These are phyloP conservation scores for Atta colombica DNA, from an alignment of 1,140 invertebrate genomes.

Conservation along the genomic window DNA sequence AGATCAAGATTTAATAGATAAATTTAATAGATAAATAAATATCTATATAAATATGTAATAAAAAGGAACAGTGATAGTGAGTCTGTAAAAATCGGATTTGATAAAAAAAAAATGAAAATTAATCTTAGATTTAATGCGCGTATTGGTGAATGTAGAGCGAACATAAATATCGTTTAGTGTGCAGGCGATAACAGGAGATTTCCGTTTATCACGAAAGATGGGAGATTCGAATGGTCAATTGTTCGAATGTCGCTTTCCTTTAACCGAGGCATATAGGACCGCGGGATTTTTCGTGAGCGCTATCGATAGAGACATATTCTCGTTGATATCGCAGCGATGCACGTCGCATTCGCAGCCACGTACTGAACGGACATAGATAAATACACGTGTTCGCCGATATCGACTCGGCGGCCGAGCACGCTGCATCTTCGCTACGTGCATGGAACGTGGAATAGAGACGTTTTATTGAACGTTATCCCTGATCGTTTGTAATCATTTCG, in stretches of 20 bases:
- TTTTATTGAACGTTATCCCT: constrained; percentile 78
- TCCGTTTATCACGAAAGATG: neutral
- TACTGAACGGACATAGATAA: constrained; percentile 48
- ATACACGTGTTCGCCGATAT: constrained; percentile 63
- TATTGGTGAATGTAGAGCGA: neutral
- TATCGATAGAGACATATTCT: constrained; percentile 52
- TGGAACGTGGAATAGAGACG: constrained; percentile 72
- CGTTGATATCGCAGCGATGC: constrained; percentile 53
- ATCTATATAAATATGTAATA: neutral
- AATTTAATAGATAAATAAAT: neutral
- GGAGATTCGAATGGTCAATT: constrained; percentile 23
- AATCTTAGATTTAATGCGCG: neutral
- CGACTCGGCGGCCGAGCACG: constrained; percentile 51
- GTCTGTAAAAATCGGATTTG: neutral
- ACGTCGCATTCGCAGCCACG: constrained; percentile 15
- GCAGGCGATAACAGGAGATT: constrained; percentile 3
- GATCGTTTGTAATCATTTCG: constrained; percentile 78
- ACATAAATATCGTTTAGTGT: neutral
- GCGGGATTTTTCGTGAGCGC: constrained; percentile 24
- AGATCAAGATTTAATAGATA: neutral
- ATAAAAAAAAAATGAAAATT: neutral
- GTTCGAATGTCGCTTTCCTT: constrained; percentile 46
- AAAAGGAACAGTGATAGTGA: neutral
- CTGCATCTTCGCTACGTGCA: constrained; percentile 62
- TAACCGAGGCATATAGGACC: neutral